Base-by-base conservation (phyloP, 2,888 invertebrate species). In the Parnassius smintheus region DNA sequence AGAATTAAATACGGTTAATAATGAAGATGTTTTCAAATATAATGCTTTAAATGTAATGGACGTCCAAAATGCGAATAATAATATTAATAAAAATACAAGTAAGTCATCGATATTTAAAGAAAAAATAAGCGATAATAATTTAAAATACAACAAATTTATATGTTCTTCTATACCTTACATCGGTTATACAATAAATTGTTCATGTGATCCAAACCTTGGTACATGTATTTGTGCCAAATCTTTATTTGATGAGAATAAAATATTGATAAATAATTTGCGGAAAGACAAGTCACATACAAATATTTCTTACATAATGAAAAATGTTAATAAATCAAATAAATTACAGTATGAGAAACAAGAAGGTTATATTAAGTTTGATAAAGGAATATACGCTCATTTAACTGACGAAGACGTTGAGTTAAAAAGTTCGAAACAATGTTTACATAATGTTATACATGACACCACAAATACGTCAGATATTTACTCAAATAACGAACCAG, bases 161-260 rank as follows among this genome's bases (percentile, higher is more conserved):
- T 55, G n/a, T 25, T 7, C 51, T 9, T 53, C 59, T n/a, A 50
- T 51, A 41, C 80, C 83, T 46, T 83, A 84, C 64, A 72, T 83
- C 61, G 86, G 85, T 9, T 83, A 72, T 61, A 90, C 86, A 7
- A 67, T 87, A 45, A 77, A 83, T 65, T 85, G 86, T 72, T 71
- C 77, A 58, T 86, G 87, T 68, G 75, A 83, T 53, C 64, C 62
- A 59, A 68, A 70, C 51, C 66, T 85, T 54, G 82, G 79, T 35
- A 57, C 72, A 2, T 85, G 86, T 67, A 62, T 75, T 54, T 87
- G 88, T 65, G 72, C 75, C 48, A 88, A 85, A 68, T 80, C 85
- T n/a, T 58, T 71, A 10, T 60, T 77, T 42, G 68, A 73, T 51
- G 66, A 69, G 35, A 75, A 78, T 64, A 72, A 70, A 53, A 70